These are phyloP conservation scores for Antrozous pallidus DNA, from an alignment of 2,797 vertebrate species.

Conservation along the genomic window DNA sequence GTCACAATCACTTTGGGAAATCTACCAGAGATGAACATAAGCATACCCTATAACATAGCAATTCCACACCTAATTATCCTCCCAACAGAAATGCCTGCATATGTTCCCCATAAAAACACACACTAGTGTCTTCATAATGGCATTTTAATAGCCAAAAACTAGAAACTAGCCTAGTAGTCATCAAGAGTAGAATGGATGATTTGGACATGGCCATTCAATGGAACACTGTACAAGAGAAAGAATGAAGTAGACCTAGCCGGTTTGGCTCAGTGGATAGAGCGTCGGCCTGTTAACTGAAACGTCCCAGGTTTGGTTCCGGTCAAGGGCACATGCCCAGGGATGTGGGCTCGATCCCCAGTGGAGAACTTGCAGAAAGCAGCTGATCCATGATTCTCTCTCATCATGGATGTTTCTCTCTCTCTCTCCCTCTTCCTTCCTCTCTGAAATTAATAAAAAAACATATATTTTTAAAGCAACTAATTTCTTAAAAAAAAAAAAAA, in stretches of 20 bases:
- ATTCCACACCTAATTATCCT: not conserved
- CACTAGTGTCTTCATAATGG: not conserved
- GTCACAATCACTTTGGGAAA: not conserved
- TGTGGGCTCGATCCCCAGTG: too few relatives aligned
- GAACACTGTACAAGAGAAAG: not conserved
- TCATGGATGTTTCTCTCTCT: too few relatives aligned
- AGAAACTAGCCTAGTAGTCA: not conserved
- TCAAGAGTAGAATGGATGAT: not conserved
- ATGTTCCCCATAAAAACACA: not conserved
- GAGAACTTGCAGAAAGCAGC: too few relatives aligned
- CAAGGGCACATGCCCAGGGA: too few relatives aligned
- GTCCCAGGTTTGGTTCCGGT: too few relatives aligned
- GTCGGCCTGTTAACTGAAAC: too few relatives aligned
- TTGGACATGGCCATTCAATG: not conserved
- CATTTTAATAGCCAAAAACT: not conserved
- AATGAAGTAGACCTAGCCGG: not conserved
- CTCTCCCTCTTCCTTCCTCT: too few relatives aligned
- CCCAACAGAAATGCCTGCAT: not conserved
- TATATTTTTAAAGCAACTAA: too few relatives aligned
- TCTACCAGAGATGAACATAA: not conserved
- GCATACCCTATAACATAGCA: not conserved
- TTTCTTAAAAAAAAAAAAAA: too few relatives aligned
- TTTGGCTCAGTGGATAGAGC: too few relatives aligned
- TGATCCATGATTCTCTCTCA: too few relatives aligned
- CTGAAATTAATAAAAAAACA: too few relatives aligned